Conservation (phyloP, 2,113 vertebrate species). For the Anhinga anhinga region DNA sequence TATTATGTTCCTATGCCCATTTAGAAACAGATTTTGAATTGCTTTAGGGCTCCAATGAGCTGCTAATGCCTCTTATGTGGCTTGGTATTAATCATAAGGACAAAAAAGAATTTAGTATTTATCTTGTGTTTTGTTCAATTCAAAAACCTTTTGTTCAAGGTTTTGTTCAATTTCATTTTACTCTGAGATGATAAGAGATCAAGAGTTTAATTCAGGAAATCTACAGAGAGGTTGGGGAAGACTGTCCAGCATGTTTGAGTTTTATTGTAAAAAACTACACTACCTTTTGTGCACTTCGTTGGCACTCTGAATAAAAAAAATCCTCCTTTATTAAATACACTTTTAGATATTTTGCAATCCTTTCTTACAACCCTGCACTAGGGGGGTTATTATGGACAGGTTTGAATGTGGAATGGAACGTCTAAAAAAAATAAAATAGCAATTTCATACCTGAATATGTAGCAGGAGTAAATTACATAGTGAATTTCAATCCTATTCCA, state of each 20-base stretch:
- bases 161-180: not conserved
- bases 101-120: not conserved
- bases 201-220: not conserved
- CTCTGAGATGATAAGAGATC: not conserved
- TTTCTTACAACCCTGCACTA: not conserved
- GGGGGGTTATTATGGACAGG: not conserved
- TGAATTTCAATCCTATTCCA: not conserved
- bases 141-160: too few species aligned
- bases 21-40: not conserved
- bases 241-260: not conserved
- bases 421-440: not conserved
- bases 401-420: not conserved
- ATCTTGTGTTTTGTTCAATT: not conserved
- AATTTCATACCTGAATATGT: not conserved
- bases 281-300: not conserved
- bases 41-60: not conserved
- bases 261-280: not conserved
- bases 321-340: not conserved
- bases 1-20: not conserved
- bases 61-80: accelerated
- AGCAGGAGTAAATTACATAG: not conserved
- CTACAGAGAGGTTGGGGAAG: not conserved
- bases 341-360: not conserved
- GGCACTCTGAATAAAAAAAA: not conserved
- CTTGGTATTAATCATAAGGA: not conserved